These are phyloP conservation scores for Parthenolecanium corni DNA, from an alignment of 2,888 invertebrate genomes.

Conservation along the genomic window DNA sequence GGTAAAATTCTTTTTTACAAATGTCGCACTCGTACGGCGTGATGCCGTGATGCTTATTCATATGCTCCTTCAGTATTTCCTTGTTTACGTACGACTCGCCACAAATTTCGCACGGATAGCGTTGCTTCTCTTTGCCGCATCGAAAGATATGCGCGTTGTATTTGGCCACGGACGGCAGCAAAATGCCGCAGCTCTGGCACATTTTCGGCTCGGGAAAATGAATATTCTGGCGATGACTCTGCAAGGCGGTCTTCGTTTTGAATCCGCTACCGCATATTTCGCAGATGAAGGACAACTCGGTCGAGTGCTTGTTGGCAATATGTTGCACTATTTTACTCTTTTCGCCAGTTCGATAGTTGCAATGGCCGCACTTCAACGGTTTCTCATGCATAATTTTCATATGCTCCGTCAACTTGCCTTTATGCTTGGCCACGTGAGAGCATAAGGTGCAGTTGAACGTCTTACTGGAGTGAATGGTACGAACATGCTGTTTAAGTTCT, in stretches of 20 bases:
- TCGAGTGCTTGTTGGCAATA: conserved; percentile 9
- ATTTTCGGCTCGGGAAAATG: conserved; percentile 14
- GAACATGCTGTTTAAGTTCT: conserved; percentile 20
- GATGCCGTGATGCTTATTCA: conserved; percentile 10
- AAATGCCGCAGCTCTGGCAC: conserved; percentile 9
- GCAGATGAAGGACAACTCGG: conserved; percentile 4
- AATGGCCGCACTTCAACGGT: conserved; percentile 14
- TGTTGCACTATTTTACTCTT: conserved; percentile 15
- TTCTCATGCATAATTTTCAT: conserved; percentile 15
- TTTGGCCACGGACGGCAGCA: conserved; percentile 10
- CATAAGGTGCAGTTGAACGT: conserved; percentile 10
- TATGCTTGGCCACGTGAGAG: conserved; percentile 9
- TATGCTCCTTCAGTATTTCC: conserved; percentile 16
- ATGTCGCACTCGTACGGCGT: conserved; percentile 4
- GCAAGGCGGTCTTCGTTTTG: conserved; percentile 1
- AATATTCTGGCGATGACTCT: conserved; percentile 7
- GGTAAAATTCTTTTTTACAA: conserved; percentile 1
- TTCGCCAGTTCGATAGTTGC: conserved; percentile 11
- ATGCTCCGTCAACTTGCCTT: conserved; percentile 13
- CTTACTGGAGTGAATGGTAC: conserved; percentile 13
- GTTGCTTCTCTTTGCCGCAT: conserved; percentile 13
- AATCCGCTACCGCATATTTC: conserved; percentile 19
- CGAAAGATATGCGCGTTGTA: conserved; percentile 12
- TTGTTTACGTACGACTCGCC: conserved; percentile 2
- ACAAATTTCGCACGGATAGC: conserved; percentile 6